Percentiles rank a stretch among this genome's conserved stretches.
These are phyloP conservation scores for Frieseomelitta varia DNA, from an alignment of 1,140 invertebrate genomes.

Conservation along the genomic window DNA sequence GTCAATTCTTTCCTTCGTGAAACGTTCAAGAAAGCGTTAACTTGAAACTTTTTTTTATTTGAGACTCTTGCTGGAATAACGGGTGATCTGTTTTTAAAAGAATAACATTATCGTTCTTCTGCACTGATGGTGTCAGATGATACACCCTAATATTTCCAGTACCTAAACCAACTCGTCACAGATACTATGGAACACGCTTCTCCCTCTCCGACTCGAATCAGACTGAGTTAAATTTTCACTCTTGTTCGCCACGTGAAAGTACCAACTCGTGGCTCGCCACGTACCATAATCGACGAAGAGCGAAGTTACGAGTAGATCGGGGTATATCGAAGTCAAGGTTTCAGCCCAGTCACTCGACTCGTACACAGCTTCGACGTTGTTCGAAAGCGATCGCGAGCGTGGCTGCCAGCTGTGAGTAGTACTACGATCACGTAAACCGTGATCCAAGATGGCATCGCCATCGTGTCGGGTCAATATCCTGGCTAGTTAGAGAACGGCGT, in stretches of 20 bases:
- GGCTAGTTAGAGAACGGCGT: slow-evolving; percentile 56
- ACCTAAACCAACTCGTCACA: no score
- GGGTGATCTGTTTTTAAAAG: no score
- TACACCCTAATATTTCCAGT: no score
- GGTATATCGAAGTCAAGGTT: not conserved
- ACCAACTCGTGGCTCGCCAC: no score
- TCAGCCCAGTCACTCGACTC: not conserved
- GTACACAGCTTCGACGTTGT: not conserved
- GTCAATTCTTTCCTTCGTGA: no score
- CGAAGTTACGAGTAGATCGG: not conserved
- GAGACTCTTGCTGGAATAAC: no score
- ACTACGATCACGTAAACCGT: slow-evolving; percentile 70
- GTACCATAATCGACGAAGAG: not conserved
- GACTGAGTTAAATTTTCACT: not conserved
- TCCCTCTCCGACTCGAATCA: no score
- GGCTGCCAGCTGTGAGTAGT: slow-evolving; percentile 71
- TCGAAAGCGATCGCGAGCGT: slow-evolving; percentile 50
- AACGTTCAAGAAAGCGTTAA: no score
- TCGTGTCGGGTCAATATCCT: slow-evolving; percentile 72
- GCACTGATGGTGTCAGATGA: no score
- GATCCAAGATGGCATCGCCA: slow-evolving; percentile 72
- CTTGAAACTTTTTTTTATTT: no score
- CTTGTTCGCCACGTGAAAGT: not conserved
- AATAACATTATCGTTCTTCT: no score
- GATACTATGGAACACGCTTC: no score